These are phyloP conservation scores for Pterocles orientalis DNA, from an alignment of 2,113 vertebrate genomes.

Conservation along the genomic window DNA sequence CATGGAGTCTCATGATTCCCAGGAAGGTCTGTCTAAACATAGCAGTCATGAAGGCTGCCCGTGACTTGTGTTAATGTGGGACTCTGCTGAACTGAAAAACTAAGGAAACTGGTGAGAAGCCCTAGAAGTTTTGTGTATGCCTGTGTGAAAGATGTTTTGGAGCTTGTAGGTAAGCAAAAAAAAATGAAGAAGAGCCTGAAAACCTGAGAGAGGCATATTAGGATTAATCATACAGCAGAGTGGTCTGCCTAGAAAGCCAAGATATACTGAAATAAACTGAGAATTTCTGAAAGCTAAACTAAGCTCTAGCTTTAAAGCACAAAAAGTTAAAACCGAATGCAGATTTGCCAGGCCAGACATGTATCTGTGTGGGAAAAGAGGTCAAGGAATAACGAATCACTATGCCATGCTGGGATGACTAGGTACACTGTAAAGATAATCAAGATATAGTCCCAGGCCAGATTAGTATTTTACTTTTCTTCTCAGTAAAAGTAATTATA, in stretches of 20 bases:
- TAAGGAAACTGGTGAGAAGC: background rate
- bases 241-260: background rate
- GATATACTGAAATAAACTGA: background rate
- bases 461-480: slow-evolving; percentile 20
- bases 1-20: background rate
- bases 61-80: rapidly evolving
- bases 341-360: background rate
- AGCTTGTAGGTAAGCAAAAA: background rate
- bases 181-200: background rate
- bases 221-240: background rate
- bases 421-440: background rate
- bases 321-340: background rate
- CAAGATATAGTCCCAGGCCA: background rate
- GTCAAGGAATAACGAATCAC: background rate
- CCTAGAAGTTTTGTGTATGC: background rate
- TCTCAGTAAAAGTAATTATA: background rate
- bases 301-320: background rate
- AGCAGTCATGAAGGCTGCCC: background rate
- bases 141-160: background rate
- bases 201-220: background rate
- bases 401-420: background rate
- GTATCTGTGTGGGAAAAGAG: background rate
- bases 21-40: background rate
- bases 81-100: background rate
- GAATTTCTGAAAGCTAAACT: background rate